Conservation (phyloP, 1,140 invertebrate genomes). For the Leptopilina clavipes region DNA sequence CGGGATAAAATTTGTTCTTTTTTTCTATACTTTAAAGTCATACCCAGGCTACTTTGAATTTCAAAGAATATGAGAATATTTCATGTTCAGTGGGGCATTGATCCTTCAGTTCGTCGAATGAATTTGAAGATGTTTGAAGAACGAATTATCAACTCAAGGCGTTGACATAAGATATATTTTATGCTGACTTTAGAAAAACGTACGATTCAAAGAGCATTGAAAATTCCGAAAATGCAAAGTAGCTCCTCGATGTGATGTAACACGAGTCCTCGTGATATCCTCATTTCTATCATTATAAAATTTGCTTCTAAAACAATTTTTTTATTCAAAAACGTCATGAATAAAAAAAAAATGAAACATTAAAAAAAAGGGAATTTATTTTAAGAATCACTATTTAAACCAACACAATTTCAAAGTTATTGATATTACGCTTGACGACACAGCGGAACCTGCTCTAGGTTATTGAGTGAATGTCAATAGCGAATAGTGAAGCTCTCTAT, state of each 20-base stretch:
- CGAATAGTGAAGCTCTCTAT: conserved; percentile 27
- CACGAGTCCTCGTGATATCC: not conserved
- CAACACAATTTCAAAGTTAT: not conserved
- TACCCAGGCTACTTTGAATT: not conserved
- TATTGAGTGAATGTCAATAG: conserved; percentile 31
- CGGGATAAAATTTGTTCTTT: not conserved
- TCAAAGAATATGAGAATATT: not conserved
- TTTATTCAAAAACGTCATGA: too few species aligned
- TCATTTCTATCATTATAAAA: too few species aligned
- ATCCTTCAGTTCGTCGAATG: conserved; percentile 10
- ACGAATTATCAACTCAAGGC: conserved; percentile 6
- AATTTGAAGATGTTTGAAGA: conserved; percentile 12
- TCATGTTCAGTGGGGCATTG: not conserved
- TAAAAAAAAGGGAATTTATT: too few species aligned
- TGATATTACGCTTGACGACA: conserved; percentile 26
- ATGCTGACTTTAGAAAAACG: not conserved
- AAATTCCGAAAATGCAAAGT: conserved; percentile 26
- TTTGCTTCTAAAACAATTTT: too few species aligned
- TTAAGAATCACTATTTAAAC: not conserved
- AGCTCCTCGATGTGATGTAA: not conserved
- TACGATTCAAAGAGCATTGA: not conserved
- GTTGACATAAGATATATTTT: conserved; percentile 21
- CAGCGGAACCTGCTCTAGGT: conserved; percentile 21
- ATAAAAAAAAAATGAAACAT: too few species aligned
- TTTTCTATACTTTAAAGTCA: not conserved